These are phyloP conservation scores for Epistrophella euchroma DNA, from an alignment of 2,888 invertebrate species.

Conservation along the genomic window DNA sequence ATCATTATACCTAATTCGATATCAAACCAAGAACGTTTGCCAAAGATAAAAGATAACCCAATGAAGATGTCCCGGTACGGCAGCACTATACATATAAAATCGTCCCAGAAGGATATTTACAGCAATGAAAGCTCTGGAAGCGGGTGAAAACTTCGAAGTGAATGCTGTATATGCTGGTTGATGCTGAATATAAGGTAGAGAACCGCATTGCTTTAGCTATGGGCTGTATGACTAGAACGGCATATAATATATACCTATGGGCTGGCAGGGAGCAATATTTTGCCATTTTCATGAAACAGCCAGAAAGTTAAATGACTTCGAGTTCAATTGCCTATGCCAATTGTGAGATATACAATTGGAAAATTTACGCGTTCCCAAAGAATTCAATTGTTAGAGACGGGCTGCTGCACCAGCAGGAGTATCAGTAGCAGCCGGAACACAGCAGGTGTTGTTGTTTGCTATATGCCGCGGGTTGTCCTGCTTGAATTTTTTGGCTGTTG, in stretches of 20 bases:
- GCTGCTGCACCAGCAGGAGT: constrained; percentile 4
- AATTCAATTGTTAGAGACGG: constrained; percentile 69
- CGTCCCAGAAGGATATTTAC: constrained; percentile 25
- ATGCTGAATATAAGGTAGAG: constrained; percentile 25
- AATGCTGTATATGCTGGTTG: constrained; percentile 40
- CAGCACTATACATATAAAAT: neutral
- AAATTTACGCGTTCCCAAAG: constrained; percentile 72
- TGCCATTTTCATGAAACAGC: constrained; percentile 47
- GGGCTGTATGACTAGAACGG: neutral
- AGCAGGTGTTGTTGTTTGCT: constrained; percentile 53
- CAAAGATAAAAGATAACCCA: constrained; percentile 75
- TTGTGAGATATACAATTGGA: constrained; percentile 72
- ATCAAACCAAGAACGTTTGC: constrained; percentile 73
- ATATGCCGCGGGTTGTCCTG: constrained; percentile 48
- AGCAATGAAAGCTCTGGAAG: constrained; percentile 33
- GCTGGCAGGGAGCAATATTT: constrained; percentile 35
- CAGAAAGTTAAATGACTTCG: constrained; percentile 73
- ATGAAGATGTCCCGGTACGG: constrained; percentile 52
- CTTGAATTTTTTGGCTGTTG: constrained; percentile 48
- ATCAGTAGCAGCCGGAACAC: constrained; percentile 27
- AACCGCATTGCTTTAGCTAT: constrained; percentile 39
- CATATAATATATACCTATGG: neutral
- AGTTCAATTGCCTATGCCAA: constrained; percentile 73
- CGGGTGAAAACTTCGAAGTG: constrained; percentile 56
- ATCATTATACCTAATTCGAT: constrained; percentile 76